Conservation (phyloP, 2,888 invertebrate species). For the Oasisia sp. region DNA sequence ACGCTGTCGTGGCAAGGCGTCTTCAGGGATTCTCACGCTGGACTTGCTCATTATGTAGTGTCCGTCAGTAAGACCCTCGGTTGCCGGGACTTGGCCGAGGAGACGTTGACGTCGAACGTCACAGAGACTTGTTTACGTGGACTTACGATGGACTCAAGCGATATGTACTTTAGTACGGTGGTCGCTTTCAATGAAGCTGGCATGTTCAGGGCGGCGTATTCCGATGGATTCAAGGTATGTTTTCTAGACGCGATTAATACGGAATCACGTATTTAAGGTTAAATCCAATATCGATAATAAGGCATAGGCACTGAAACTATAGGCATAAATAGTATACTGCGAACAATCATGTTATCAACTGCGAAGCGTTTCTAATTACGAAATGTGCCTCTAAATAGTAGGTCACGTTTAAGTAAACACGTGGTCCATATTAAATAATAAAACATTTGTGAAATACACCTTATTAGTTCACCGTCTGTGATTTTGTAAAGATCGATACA, state of each 20-base stretch:
- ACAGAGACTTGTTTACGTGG: conserved; percentile 29
- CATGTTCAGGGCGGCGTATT: conserved; percentile 32
- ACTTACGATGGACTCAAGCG: no score
- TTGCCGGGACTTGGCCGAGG: neutral
- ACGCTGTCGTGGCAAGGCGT: conserved; percentile 18
- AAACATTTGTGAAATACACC: no score
- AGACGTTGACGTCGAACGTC: conserved; percentile 32
- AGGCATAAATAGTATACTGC: no score
- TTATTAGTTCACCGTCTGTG: no score
- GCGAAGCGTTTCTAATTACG: no score
- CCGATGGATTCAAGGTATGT: conserved; percentile 35
- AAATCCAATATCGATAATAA: no score
- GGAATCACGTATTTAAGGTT: neutral
- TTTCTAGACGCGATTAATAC: neutral
- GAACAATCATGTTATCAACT: no score
- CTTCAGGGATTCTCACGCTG: conserved; percentile 20
- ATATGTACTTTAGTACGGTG: conserved; percentile 34
- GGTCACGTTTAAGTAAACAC: no score
- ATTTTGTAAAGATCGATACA: no score
- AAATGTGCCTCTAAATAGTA: no score
- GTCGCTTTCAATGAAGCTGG: conserved; percentile 31
- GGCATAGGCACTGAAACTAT: no score
- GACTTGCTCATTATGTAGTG: conserved; percentile 33
- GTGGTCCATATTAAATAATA: no score
- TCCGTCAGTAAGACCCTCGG: conserved; percentile 28